phyloP scores from a whole-genome alignment of 92 coral and sea anemone genomes.

The Muricea muricata region DNA sequence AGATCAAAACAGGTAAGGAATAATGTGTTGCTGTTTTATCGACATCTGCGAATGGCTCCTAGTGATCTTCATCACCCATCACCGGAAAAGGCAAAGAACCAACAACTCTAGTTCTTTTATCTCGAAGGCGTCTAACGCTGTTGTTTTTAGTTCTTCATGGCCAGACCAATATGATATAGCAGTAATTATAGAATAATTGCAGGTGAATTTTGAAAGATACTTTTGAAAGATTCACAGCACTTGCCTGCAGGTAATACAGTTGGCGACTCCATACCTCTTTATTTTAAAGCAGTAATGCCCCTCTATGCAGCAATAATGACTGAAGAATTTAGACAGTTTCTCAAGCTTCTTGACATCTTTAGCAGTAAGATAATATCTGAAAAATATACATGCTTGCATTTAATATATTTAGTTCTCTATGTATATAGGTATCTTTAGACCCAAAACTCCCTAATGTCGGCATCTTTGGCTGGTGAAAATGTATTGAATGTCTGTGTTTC shows the following conservation, averaged over 20 bases:
- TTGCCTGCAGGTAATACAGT: slow-evolving; percentile 39
- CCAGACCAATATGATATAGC: too few species aligned
- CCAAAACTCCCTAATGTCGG: not conserved
- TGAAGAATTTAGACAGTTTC: slow-evolving; percentile 1
- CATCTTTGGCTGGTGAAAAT: slow-evolving; percentile 17
- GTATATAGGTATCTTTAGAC: not conserved
- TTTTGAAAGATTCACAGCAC: not conserved
- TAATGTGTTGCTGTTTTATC: not conserved
- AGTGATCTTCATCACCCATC: slow-evolving; percentile 39
- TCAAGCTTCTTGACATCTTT: slow-evolving; percentile 20
- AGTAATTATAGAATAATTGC: not conserved
- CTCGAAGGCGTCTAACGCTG: slow-evolving; percentile 14
- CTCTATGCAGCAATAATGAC: slow-evolving; percentile 31
- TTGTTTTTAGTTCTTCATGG: too few species aligned
- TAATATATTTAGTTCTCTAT: not conserved
- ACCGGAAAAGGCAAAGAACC: slow-evolving; percentile 44
- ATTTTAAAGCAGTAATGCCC: slow-evolving; percentile 47
- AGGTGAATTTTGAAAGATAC: too few species aligned
- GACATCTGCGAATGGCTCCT: slow-evolving; percentile 3
- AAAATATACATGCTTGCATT: not conserved
- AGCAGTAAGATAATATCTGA: slow-evolving; percentile 12
- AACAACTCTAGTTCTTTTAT: slow-evolving; percentile 26
- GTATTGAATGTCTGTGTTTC: slow-evolving; percentile 20
- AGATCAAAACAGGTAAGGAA: too few species aligned
- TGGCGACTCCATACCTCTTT: slow-evolving; percentile 28